Evolutionary conservation across 2,797 vertebrate species (phyloP), one percentile per base, ranked within the genome.

Genomic region (Gymnodraco acuticeps): DNA sequence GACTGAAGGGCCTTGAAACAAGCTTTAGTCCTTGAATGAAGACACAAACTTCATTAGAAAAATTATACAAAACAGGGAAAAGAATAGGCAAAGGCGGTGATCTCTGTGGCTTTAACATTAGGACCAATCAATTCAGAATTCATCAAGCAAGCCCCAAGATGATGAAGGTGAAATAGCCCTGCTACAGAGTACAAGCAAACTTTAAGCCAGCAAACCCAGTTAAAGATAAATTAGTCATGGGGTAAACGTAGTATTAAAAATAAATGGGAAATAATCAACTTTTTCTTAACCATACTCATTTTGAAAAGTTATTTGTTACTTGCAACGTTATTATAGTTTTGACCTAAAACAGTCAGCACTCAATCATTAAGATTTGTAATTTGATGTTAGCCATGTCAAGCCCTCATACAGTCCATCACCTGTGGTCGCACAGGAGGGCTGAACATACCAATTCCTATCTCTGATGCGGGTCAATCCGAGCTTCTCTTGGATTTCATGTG

Each of bases 371-470:
- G 98, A 99, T 95, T 99, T 99, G 96, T 99, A 99, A 95, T 99
- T 99, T 94, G 98, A 99, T 64, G 98, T 99, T 94, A 99, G 96
- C 98, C 98, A 99, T 83, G 98, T 99, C 94, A 99, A 96, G 93
- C 98, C 98, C 93, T 99, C 98, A 80, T 99, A 99, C 83, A 99
- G 97, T 96, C 98, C 98, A 59, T 99, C 98, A 81, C 98, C 98
- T 47, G 97, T 96, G 86, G 98, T 99, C 62, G 98, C 98, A 94
- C 98, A 99, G 77, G 98, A 99, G 80, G 98, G 98, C 95, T 99
- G 98, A 95, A 99, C 98, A 88, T 99, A 99, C 98, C 98, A 99
- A 97, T 99, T 99, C 94, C 98, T 98, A 96, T 99, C 98, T 95
- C 98, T 95, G 93, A 99, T 99, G 66, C 98, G 98, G 77, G 98